Evolutionary conservation across 2,888 invertebrate genomes (phyloP).

Genomic region (Malthinus flaveolus): DNA sequence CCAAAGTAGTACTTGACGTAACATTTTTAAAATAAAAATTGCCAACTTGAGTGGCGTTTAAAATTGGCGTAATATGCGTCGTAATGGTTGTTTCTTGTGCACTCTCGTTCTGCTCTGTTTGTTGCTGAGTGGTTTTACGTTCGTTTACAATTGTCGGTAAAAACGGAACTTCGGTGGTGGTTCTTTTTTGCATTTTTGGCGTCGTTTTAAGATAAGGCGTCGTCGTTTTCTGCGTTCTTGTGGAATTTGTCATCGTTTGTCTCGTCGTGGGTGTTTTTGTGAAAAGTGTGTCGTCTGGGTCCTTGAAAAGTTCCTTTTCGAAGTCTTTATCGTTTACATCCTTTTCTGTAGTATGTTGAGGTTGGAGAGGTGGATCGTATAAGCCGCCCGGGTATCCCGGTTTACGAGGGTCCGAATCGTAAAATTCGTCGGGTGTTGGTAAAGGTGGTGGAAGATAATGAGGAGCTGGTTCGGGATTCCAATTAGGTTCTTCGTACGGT

Average conservation of each 20-base stretch:
- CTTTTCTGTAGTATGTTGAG: neutral
- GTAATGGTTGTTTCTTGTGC: neutral
- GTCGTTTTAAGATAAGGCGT: neutral
- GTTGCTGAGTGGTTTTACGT: conserved; percentile 33
- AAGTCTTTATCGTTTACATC: conserved; percentile 8
- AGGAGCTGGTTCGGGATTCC: conserved; percentile 11
- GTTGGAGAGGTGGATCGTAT: conserved; percentile 49
- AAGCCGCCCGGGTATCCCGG: conserved; percentile 6
- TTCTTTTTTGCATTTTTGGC: neutral
- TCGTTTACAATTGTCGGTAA: neutral
- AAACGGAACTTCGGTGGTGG: neutral
- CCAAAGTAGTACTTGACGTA: too few species aligned
- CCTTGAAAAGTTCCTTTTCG: conserved; percentile 40
- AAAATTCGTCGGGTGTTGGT: conserved; percentile 15
- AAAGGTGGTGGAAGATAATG: conserved; percentile 27
- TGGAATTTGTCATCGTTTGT: too few species aligned
- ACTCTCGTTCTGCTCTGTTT: conserved; percentile 7
- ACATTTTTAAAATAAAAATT: too few species aligned
- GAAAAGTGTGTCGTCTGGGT: neutral
- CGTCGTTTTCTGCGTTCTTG: too few species aligned
- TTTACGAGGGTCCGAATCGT: conserved; percentile 14
- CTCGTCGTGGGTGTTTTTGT: neutral
- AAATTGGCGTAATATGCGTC: too few species aligned
- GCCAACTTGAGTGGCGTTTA: too few species aligned
- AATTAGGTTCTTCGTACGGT: conserved; percentile 11